Conservation (phyloP, 2,888 invertebrate species). For the Disparrhopalites patrizii region DNA sequence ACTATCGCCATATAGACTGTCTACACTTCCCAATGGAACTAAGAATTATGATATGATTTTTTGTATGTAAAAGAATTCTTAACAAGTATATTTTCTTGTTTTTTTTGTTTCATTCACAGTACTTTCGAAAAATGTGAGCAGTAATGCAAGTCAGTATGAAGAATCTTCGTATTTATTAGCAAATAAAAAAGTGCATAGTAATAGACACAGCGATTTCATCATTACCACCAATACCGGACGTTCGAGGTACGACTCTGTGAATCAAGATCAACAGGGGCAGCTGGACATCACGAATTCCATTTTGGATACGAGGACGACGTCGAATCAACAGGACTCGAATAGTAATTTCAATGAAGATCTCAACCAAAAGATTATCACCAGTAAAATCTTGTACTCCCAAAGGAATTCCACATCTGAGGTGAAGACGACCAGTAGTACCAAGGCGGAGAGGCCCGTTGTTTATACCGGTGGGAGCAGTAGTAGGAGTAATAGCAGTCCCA, state of each 20-base stretch:
- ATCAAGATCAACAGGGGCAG: not conserved
- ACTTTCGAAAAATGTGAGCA: conserved; percentile 44
- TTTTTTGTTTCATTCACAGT: conserved; percentile 33
- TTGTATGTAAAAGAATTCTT: too few relatives aligned
- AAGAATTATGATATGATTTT: too few relatives aligned
- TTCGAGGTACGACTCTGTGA: not conserved
- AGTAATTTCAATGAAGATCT: conserved; percentile 1
- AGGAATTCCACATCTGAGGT: conserved; percentile 21
- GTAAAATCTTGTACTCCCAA: conserved; percentile 17
- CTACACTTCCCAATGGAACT: too few relatives aligned
- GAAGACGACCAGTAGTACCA: conserved; percentile 11
- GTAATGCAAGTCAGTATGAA: conserved; percentile 44
- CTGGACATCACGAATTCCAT: conserved; percentile 24
- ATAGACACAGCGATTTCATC: conserved; percentile 15
- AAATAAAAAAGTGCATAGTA: conserved; percentile 14
- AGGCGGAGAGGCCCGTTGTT: not conserved
- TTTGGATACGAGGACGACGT: conserved; percentile 7
- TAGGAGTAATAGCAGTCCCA: not conserved
- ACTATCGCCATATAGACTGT: too few relatives aligned
- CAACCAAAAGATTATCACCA: not conserved
- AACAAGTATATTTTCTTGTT: too few relatives aligned
- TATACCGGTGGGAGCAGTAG: not conserved
- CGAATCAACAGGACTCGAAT: not conserved
- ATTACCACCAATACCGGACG: conserved; percentile 17
- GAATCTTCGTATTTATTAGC: conserved; percentile 36